These are phyloP conservation scores for Teinopalpus imperialis DNA, from an alignment of 2,888 invertebrate genomes.

Conservation along the genomic window DNA sequence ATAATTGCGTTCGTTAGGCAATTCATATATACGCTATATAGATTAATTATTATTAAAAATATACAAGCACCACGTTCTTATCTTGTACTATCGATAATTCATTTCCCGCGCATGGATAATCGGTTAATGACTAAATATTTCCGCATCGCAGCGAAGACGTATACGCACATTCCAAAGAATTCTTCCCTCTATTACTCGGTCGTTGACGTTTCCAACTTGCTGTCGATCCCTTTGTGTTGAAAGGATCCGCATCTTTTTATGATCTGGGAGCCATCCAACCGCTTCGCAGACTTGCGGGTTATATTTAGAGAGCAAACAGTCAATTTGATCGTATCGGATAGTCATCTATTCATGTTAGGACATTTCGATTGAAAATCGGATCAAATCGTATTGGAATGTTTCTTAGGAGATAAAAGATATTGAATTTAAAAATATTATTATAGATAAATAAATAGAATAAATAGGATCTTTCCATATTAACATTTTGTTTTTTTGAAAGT, in stretches of 20 bases:
- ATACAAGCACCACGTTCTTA: too few species aligned
- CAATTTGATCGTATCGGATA: constrained; percentile 6
- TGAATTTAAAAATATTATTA: too few species aligned
- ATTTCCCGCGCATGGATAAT: constrained; percentile 1
- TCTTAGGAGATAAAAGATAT: too few species aligned
- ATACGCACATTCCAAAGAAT: constrained; percentile 16
- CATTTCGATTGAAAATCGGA: too few species aligned
- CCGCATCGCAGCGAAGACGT: constrained; percentile 7
- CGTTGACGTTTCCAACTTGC: constrained; percentile 26
- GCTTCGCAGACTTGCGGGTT: constrained; percentile 42
- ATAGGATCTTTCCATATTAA: too few species aligned
- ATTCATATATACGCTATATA: too few species aligned
- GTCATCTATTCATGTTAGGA: background rate
- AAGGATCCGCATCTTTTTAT: constrained; percentile 43
- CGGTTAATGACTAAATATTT: constrained; percentile 8
- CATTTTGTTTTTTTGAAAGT: too few species aligned
- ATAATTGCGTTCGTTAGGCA: too few species aligned
- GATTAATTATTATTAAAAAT: too few species aligned
- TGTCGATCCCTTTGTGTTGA: constrained; percentile 29
- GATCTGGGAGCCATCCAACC: constrained; percentile 54
- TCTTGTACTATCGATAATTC: background rate
- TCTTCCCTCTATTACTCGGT: constrained; percentile 24
- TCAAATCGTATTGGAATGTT: too few species aligned
- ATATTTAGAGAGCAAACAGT: constrained; percentile 42
- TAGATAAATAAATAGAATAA: too few species aligned